These are phyloP conservation scores for Drosophila burlai DNA, from an alignment of 1,140 invertebrate species.

Conservation along the genomic window DNA sequence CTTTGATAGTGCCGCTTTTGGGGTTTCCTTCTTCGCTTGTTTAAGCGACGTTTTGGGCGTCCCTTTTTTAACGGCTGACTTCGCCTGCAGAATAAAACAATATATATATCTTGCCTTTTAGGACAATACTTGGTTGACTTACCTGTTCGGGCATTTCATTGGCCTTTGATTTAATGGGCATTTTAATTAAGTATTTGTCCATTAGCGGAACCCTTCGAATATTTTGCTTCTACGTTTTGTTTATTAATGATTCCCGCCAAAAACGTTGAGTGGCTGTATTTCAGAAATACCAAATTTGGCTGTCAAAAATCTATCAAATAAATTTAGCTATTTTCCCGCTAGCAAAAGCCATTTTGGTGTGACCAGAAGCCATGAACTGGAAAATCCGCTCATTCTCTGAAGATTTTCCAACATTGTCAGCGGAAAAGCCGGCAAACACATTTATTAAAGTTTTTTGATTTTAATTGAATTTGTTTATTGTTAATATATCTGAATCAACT, in stretches of 20 bases:
- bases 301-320: neutral
- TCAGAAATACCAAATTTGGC: neutral
- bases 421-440: slow-evolving; percentile 3
- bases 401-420: no score
- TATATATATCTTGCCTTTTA: neutral
- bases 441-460: neutral
- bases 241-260: slow-evolving; percentile 56
- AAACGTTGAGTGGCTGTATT: neutral
- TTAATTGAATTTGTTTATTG: neutral
- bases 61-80: slow-evolving; percentile 11
- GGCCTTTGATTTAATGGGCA: slow-evolving; percentile 44
- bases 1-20: slow-evolving; percentile 19
- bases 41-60: slow-evolving; percentile 21
- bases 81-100: neutral
- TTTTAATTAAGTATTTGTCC: slow-evolving; percentile 68
- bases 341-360: neutral
- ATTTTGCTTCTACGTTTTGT: slow-evolving; percentile 6
- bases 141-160: slow-evolving; percentile 28
- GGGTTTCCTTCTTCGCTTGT: slow-evolving; percentile 10
- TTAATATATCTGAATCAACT: slow-evolving; percentile 2
- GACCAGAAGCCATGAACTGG: neutral
- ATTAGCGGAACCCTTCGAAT: slow-evolving; percentile 4
- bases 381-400: neutral
- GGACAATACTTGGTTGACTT: neutral
- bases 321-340: slow-evolving; percentile 5